These are phyloP conservation scores for Chrysolina haemoptera DNA, from an alignment of 2,888 invertebrate species.

Conservation along the genomic window DNA sequence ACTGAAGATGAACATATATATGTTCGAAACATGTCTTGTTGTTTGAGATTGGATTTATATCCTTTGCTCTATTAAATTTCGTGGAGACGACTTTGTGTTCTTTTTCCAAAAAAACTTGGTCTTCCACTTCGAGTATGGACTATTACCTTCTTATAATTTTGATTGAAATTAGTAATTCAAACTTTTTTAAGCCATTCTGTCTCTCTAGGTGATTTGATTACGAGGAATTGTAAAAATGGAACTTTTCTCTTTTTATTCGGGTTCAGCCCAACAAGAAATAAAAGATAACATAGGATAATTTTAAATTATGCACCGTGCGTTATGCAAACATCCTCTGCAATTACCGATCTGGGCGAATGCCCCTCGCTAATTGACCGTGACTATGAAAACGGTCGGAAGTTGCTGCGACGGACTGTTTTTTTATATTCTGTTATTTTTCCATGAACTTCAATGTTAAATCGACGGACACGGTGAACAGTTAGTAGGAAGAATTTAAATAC, in stretches of 20 bases:
- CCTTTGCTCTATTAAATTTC: too few species aligned
- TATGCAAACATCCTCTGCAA: conserved; percentile 51
- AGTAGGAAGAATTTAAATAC: not conserved
- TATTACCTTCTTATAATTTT: too few species aligned
- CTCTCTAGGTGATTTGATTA: not conserved
- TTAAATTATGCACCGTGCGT: conserved; percentile 36
- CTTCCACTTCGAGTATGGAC: too few species aligned
- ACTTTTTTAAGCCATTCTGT: too few species aligned
- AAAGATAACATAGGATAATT: not conserved
- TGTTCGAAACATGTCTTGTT: too few species aligned
- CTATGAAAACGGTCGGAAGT: conserved; percentile 49
- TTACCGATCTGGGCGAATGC: conserved; percentile 48
- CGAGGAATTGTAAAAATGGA: not conserved
- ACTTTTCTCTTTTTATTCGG: not conserved
- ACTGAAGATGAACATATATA: too few species aligned
- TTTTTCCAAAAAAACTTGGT: too few species aligned
- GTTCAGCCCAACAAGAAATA: not conserved
- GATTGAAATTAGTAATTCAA: too few species aligned
- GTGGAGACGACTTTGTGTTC: too few species aligned
- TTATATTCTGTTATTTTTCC: conserved; percentile 29
- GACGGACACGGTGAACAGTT: not conserved
- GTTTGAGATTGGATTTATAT: too few species aligned
- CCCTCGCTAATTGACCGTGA: conserved; percentile 50
- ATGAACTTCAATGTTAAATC: conserved; percentile 19
- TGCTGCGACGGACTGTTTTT: conserved; percentile 36